Percentiles rank a stretch among this genome's conserved stretches.
Evolutionary conservation across 2,888 invertebrate genomes (phyloP).

Genomic region (Phaonia tiefii): DNA sequence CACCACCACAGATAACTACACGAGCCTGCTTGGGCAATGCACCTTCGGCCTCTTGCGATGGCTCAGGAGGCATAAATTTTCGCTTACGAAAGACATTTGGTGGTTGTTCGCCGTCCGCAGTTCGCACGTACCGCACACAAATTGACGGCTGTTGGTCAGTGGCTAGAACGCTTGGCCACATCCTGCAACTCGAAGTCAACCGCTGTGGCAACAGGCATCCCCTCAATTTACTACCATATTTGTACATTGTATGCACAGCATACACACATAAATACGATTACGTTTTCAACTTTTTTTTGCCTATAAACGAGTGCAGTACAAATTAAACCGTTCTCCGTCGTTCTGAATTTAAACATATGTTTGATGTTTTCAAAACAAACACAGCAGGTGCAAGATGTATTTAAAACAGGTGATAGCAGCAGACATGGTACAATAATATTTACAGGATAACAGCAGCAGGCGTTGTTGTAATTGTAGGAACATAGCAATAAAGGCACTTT

Average conservation of each 20-base stretch:
- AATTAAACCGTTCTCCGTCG: no score
- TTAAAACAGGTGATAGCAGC: no score
- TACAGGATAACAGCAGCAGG: no score
- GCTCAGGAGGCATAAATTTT: constrained; percentile 76
- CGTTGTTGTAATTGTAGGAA: no score
- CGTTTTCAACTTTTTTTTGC: no score
- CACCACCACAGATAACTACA: constrained; percentile 90
- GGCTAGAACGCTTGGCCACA: neutral
- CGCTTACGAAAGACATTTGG: constrained; percentile 75
- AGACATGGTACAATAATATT: no score
- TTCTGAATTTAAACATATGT: no score
- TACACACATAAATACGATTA: no score
- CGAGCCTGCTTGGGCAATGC: constrained; percentile 72
- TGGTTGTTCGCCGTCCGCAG: constrained; percentile 32
- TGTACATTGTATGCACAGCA: constrained; percentile 49
- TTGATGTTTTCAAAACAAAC: no score
- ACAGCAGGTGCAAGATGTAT: no score
- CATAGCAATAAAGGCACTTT: no score
- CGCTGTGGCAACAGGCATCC: constrained; percentile 14
- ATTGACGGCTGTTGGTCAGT: neutral
- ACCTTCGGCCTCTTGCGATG: constrained; percentile 65
- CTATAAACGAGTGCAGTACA: no score
- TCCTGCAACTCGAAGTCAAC: constrained; percentile 2
- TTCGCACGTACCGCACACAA: constrained; percentile 22
- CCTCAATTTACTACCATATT: constrained; percentile 46